Conservation (phyloP, 2,888 invertebrate species). For the Drosophila prolongata region DNA sequence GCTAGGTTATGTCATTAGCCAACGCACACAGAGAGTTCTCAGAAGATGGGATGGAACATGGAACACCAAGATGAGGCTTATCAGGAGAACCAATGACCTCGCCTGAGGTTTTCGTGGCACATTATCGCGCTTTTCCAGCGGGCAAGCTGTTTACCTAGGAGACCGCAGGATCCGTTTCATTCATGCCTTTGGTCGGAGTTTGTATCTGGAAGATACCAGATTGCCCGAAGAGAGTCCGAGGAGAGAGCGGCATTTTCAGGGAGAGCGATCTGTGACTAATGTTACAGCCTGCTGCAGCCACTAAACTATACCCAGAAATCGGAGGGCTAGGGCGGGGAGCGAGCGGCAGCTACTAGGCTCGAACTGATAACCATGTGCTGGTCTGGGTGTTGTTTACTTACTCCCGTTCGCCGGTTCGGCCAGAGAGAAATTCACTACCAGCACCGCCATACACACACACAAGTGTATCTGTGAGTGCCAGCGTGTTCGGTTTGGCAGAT, state of each 20-base stretch:
- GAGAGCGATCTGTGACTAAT: slow-evolving; percentile 41
- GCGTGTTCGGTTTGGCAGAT: slow-evolving; percentile 71
- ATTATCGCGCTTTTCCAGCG: slow-evolving; percentile 1
- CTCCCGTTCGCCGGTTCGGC: slow-evolving; percentile 64
- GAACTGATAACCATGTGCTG: slow-evolving; percentile 64
- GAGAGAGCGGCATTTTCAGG: background rate
- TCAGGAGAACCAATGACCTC: slow-evolving; percentile 41
- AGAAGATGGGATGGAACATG: background rate
- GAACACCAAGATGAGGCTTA: slow-evolving; percentile 24
- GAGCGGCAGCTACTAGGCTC: slow-evolving; percentile 43
- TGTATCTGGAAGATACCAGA: slow-evolving; percentile 44
- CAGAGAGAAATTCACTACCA: slow-evolving; percentile 36
- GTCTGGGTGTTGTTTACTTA: slow-evolving; percentile 75
- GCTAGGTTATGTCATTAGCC: slow-evolving; percentile 40
- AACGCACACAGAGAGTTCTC: slow-evolving; percentile 1
- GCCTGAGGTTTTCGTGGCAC: slow-evolving; percentile 20
- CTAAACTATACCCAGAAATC: slow-evolving; percentile 21
- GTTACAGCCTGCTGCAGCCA: slow-evolving; percentile 33
- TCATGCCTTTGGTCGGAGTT: slow-evolving; percentile 7
- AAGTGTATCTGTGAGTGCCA: slow-evolving; percentile 36
- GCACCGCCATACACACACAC: background rate
- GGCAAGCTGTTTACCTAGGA: slow-evolving; percentile 1
- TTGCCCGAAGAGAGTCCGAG: background rate
- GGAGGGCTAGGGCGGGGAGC: background rate
- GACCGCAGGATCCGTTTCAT: slow-evolving; percentile 18